Evolutionary conservation across 2,797 vertebrate species (phyloP), one percentile per base, ranked within the genome.

Genomic region (Chloroceryle inda): DNA sequence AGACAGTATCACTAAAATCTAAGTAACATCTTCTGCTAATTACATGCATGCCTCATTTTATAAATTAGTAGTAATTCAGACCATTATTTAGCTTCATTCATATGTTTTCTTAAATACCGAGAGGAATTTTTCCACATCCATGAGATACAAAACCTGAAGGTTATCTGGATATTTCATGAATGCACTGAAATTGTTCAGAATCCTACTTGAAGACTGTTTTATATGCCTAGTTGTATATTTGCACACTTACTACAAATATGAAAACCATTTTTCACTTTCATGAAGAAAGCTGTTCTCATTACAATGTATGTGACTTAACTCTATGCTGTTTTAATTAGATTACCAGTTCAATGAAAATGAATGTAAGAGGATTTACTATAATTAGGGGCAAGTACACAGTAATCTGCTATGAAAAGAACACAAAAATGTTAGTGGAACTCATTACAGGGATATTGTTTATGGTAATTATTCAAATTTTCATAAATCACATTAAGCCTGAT

Each of bases 301-400:
- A 89, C 53, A 92, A 53, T 67, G 8, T 44, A 29, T 63, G 35
- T 88, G 82, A 86, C 74, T 96, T 55, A 26, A 50, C 23, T 75
- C 89, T 95, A 59, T 68, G 80, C 68, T 86, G 33, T 87, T 95
- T 94, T 94, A 96, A 96, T 96, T 92, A 83, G 83, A 96, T 97
- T 97, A 97, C 55, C 71, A 79, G 33, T 62, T 96, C 88, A 94
- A 94, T 85, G 69, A 83, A 96, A 92, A 90, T 94, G 71, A 87
- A 92, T 94, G 71, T 94, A 97, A 96, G 89, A 94, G 93, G 95
- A 96, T 97, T 97, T 97, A 73, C 88, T 96, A 79, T 94, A 83
- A 85, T 97, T 96, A 91, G 77, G 89, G 85, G 78, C 88, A 95
- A 96, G 37, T 84, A 73, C 82, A 91, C 85, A 94, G 69, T 91